Evolutionary conservation across 2,797 vertebrate species (phyloP).

Genomic region (Ctenosaura bakeri): DNA sequence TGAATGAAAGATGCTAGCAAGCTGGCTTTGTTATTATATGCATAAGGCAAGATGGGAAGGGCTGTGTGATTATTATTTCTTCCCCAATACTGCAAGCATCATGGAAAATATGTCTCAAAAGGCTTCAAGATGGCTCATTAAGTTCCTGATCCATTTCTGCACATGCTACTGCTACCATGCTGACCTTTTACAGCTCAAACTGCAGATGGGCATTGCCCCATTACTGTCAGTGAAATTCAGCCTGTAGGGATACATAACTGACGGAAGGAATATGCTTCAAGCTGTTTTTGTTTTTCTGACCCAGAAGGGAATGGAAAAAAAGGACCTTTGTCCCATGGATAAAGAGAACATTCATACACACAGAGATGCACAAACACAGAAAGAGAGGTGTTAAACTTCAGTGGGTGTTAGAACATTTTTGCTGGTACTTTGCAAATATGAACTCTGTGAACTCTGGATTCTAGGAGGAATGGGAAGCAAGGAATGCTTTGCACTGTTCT

Average conservation of each 20-base stretch:
- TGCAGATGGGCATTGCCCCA: conserved; percentile 39
- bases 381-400: conserved; percentile 42
- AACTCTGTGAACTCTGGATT: conserved; percentile 68
- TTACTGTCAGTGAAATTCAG: conserved; percentile 54
- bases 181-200: conserved; percentile 70
- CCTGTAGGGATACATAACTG: conserved; percentile 56
- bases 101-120: conserved; percentile 59
- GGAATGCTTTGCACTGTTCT: conserved; percentile 63
- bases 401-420: conserved; percentile 45
- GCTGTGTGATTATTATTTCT: conserved; percentile 21
- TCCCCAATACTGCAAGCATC: conserved; percentile 58
- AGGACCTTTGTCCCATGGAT: conserved; percentile 50
- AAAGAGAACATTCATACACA: background rate
- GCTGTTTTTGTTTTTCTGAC: conserved; percentile 49
- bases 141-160: conserved; percentile 68
- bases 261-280: conserved; percentile 58
- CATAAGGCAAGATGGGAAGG: conserved; percentile 56
- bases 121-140: conserved; percentile 67
- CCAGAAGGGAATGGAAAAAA: conserved; percentile 50
- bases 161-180: conserved; percentile 55
- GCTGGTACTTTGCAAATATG: conserved; percentile 55
- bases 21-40: background rate
- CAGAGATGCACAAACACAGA: conserved; percentile 42
- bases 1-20: conserved; percentile 28
- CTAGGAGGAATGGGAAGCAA: conserved; percentile 54